These are phyloP conservation scores for Montipora sp. DNA, from an alignment of 64 coral and sea anemone species.

Conservation along the genomic window DNA sequence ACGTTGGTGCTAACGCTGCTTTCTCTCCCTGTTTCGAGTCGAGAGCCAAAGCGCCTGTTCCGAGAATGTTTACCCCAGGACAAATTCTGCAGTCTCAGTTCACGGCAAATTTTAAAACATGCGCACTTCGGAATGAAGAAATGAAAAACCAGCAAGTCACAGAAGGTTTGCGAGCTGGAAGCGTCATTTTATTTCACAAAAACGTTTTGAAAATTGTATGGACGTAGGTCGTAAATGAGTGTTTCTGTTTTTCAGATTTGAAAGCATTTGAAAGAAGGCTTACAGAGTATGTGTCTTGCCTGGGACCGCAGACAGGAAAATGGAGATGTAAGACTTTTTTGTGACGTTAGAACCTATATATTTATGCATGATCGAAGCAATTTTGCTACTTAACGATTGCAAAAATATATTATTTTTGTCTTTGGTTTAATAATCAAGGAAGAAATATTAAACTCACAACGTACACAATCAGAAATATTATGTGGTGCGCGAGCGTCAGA, in stretches of 20 bases:
- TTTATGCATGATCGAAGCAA: neutral
- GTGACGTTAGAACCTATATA: neutral
- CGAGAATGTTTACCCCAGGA: neutral
- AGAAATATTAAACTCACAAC: neutral
- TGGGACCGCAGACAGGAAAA: conserved; percentile 75
- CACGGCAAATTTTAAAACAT: neutral
- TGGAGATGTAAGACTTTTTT: conserved; percentile 86
- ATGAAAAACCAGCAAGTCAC: conserved; percentile 76
- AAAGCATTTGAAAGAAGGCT: conserved; percentile 98
- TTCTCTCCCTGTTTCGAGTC: no score
- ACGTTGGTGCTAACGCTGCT: no score
- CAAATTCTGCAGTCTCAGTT: neutral
- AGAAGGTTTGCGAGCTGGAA: conserved; percentile 63
- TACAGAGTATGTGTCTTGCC: conserved; percentile 89
- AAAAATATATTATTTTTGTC: neutral
- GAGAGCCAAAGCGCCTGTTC: neutral
- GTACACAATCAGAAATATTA: no score
- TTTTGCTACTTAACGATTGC: neutral
- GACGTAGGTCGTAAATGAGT: neutral
- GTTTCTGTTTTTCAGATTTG: conserved; percentile 65
- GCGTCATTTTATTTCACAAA: no score
- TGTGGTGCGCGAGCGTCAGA: no score
- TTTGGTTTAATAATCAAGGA: neutral
- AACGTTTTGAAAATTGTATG: neutral
- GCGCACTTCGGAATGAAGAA: neutral